Base-by-base conservation (phyloP, 2,113 vertebrate genomes). In the Mormyrus iriodes region DNA sequence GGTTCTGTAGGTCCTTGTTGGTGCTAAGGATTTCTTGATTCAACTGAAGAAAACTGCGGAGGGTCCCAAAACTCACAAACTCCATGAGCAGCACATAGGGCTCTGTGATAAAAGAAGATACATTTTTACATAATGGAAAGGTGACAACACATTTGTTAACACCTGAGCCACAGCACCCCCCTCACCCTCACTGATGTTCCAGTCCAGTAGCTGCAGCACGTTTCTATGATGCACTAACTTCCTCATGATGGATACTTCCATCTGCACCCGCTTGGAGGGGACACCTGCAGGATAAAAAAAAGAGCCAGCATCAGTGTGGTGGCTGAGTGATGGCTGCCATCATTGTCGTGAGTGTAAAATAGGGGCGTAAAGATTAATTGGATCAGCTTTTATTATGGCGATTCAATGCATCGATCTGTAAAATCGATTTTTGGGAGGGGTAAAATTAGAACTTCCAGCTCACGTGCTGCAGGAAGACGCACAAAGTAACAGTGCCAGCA, bases 211-310 rank as follows among this genome's bases (percentile, higher is more conserved):
- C 92, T 96, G 95, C 0, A 96, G 92, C 86, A 96, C 90, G 89
- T 95, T 96, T 85, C 95, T 95, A 91, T 96, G 95, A 88, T 95
- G 94, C 3, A 92, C 88, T 91, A 96, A 93, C 85, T 96, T 96
- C 92, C 91, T 95, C 95, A 96, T 95, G 88, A 96, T 94, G 53
- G 93, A 92, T 49, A 94, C 92, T 85, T 96, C 95, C 0, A 51
- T 87, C 51, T 95, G 93, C 84, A 96, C 92, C 1, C 93, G 93
- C 85, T 95, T 95, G 35, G 88, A 61, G 1, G 92, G 91, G 65
- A 95, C 92, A 21, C 93, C 95, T 92, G 48, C 5, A 55, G 31
- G 24, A 51, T 8, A 27, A 17, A 9, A 61, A 90, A 46, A 73
- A 27, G 88, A 53, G 87, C 88, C 6, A 10, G 69, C 73, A 79